Percentiles rank a stretch among this genome's conserved stretches.
Evolutionary conservation across 2,888 invertebrate genomes (phyloP).

Genomic region (Willowsia nigromaculata): DNA sequence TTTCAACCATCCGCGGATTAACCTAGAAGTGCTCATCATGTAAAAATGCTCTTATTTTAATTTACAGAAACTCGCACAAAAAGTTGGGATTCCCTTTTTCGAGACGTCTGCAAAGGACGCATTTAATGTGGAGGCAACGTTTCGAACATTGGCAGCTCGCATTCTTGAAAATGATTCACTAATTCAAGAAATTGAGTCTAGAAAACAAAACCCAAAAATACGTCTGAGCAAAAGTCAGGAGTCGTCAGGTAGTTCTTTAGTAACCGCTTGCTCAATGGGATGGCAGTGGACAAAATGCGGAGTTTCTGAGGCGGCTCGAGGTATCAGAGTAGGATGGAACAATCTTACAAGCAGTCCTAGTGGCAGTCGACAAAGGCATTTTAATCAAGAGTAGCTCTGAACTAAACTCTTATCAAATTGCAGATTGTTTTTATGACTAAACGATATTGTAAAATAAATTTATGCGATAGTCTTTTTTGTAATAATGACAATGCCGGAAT

Average conservation of each 20-base stretch:
- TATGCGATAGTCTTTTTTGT: too few relatives aligned
- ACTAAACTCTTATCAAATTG: neutral
- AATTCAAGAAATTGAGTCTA: conserved; percentile 70
- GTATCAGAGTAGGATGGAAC: conserved; percentile 74
- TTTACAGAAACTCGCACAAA: conserved; percentile 71
- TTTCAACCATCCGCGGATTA: too few relatives aligned
- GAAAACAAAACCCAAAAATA: conserved; percentile 72
- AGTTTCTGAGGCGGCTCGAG: conserved; percentile 71
- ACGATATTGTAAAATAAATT: too few relatives aligned
- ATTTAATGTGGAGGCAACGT: conserved; percentile 93
- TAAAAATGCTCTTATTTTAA: neutral
- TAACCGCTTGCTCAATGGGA: conserved; percentile 73
- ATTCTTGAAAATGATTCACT: conserved; percentile 76
- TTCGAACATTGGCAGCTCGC: conserved; percentile 81
- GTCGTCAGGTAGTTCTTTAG: conserved; percentile 24
- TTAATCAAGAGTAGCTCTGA: conserved; percentile 29
- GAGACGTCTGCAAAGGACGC: conserved; percentile 96
- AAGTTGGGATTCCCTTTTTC: conserved; percentile 84
- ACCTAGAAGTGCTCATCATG: neutral
- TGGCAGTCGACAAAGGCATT: conserved; percentile 37
- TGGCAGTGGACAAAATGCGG: conserved; percentile 75
- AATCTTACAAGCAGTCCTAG: conserved; percentile 47
- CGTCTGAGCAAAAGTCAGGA: conserved; percentile 69
- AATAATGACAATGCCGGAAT: neutral
- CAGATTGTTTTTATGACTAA: too few relatives aligned